phyloP scores from a whole-genome alignment of 2,888 invertebrate genomes.

The Pimpla rufipes region DNA sequence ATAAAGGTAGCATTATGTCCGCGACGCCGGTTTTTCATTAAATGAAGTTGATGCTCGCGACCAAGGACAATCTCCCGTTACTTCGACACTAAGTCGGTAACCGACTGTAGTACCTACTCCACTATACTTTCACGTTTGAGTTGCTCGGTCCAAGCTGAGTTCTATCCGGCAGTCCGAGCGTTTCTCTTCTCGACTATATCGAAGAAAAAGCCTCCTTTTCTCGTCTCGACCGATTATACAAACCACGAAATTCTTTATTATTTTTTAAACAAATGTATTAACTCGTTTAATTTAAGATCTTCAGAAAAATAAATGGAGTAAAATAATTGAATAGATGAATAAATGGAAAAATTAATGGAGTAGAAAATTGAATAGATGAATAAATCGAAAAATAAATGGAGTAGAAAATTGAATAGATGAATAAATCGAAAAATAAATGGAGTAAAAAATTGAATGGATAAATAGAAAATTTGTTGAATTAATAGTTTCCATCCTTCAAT shows the following conservation, averaged over 20 bases:
- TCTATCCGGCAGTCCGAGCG: not conserved
- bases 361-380: not conserved
- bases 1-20: conserved; percentile 12
- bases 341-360: not conserved
- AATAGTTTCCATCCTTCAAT: not conserved
- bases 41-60: conserved; percentile 31
- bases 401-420: not conserved
- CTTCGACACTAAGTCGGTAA: not conserved
- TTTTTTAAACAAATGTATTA: not conserved
- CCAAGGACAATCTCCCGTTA: conserved; percentile 58
- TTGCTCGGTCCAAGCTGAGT: conserved; percentile 9
- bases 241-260: not conserved
- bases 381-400: not conserved
- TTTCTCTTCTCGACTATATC: not conserved
- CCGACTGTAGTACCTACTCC: conserved; percentile 20
- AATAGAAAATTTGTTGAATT: not conserved
- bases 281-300: not conserved
- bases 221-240: not conserved
- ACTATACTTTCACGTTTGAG: conserved; percentile 46
- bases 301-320: not conserved
- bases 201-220: not conserved
- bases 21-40: conserved; percentile 25
- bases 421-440: not conserved
- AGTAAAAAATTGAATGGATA: not conserved
- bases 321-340: not conserved